Conservation (phyloP, 92 coral and sea anemone species). For the Scolanthus callimorphus region DNA sequence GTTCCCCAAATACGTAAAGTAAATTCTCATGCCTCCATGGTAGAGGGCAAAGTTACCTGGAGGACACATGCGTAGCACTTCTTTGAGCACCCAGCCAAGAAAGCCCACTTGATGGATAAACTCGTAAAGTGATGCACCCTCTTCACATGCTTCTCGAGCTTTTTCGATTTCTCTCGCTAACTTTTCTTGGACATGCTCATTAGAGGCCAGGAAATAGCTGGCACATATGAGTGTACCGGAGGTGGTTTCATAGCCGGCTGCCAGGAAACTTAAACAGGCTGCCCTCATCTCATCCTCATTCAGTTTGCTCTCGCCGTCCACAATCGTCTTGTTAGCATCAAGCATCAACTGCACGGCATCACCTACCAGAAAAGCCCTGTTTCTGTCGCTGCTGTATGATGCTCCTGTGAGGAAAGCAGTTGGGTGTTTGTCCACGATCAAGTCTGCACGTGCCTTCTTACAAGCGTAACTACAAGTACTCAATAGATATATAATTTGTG, state of each 20-base stretch:
- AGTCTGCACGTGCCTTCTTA: too few species aligned
- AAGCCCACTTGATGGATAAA: slow-evolving; percentile 30
- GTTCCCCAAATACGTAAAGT: too few species aligned
- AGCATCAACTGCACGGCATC: slow-evolving; percentile 48
- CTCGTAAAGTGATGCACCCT: slow-evolving; percentile 14
- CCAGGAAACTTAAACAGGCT: slow-evolving; percentile 41
- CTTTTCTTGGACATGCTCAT: slow-evolving; percentile 45
- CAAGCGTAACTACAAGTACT: too few species aligned
- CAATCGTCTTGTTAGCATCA: slow-evolving; percentile 41
- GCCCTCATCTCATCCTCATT: slow-evolving; percentile 49
- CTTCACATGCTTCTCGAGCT: slow-evolving; percentile 18
- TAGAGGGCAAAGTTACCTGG: too few species aligned
- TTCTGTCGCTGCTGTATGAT: slow-evolving; percentile 30
- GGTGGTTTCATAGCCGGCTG: slow-evolving; percentile 55
- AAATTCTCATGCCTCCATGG: too few species aligned
- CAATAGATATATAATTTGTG: too few species aligned
- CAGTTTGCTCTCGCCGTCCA: slow-evolving; percentile 39
- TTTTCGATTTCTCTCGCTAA: slow-evolving; percentile 30
- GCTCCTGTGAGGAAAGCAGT: slow-evolving; percentile 8
- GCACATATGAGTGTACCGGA: slow-evolving; percentile 29
- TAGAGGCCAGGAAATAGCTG: slow-evolving; percentile 36
- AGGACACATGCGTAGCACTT: slow-evolving; percentile 46
- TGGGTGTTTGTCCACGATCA: too few species aligned
- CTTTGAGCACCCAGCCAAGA: slow-evolving; percentile 50
- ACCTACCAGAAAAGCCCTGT: slow-evolving; percentile 12